phyloP scores from a whole-genome alignment of 2,888 invertebrate species.

The Saturnia pavonia region DNA sequence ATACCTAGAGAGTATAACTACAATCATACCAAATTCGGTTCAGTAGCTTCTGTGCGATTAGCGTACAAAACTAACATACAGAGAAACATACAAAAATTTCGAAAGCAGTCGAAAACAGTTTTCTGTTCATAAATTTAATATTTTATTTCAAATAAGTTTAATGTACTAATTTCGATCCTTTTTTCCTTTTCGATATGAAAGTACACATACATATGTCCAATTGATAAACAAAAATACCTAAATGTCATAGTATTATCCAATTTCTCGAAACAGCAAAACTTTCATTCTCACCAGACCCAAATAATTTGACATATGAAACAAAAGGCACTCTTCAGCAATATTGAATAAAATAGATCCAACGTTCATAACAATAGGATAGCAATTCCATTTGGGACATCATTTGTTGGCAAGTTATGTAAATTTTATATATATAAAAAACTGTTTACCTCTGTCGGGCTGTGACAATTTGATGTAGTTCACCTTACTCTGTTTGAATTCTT shows the following conservation, averaged over 20 bases:
- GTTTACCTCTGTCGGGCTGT: neutral
- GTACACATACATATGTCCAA: neutral
- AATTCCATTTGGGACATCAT: constrained; percentile 10
- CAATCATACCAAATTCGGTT: too few relatives aligned
- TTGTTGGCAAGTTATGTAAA: constrained; percentile 24
- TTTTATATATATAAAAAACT: constrained; percentile 23
- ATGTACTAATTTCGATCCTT: too few relatives aligned
- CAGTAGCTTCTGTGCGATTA: too few relatives aligned
- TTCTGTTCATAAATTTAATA: too few relatives aligned
- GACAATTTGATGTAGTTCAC: neutral
- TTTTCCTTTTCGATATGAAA: too few relatives aligned
- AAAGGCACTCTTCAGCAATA: constrained; percentile 20
- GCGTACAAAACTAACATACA: too few relatives aligned
- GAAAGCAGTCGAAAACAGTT: too few relatives aligned
- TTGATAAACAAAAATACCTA: neutral
- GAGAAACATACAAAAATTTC: too few relatives aligned
- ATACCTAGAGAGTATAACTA: too few relatives aligned
- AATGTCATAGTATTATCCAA: constrained; percentile 2
- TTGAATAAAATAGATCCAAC: constrained; percentile 22
- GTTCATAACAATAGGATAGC: constrained; percentile 10
- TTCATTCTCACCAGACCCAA: constrained; percentile 14
- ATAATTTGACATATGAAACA: constrained; percentile 23
- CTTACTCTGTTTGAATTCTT: neutral
- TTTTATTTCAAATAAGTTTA: too few relatives aligned
- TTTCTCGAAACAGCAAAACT: constrained; percentile 6